A percentile compares a stretch with the other conserved stretches of the same genome.
These are phyloP conservation scores for Syngnathus typhle DNA, from an alignment of 2,113 vertebrate genomes.

Conservation along the genomic window DNA sequence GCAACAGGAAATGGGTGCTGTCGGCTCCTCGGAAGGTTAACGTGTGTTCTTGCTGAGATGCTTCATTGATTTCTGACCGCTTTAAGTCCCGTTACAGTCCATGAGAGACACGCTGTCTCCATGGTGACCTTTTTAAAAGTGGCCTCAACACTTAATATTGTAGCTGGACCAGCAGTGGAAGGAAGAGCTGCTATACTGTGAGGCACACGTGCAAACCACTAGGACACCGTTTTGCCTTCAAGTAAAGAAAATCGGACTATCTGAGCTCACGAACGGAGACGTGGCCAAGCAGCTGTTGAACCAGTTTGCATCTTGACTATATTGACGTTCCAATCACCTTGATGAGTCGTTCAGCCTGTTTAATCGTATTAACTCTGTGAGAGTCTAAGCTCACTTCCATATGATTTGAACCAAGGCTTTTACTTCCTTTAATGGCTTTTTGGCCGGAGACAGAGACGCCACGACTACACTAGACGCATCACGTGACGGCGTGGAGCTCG, in stretches of 20 bases:
- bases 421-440: slow-evolving; percentile 19
- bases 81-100: slow-evolving; percentile 35
- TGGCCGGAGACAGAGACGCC: slow-evolving; percentile 23
- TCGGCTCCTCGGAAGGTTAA: slow-evolving; percentile 33
- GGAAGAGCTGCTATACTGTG: background rate
- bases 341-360: background rate
- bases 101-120: slow-evolving; percentile 21
- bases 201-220: background rate
- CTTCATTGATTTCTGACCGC: slow-evolving; percentile 48
- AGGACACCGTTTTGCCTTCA: background rate
- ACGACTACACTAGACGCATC: slow-evolving; percentile 20
- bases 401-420: slow-evolving; percentile 24
- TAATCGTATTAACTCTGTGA: background rate
- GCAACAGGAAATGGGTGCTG: slow-evolving; percentile 21
- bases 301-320: slow-evolving; percentile 12
- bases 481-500: slow-evolving; percentile 18
- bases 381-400: background rate
- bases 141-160: slow-evolving; percentile 13
- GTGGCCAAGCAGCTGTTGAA: slow-evolving; percentile 8
- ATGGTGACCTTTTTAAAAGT: slow-evolving; percentile 25
- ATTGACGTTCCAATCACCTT: background rate
- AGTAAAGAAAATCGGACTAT: slow-evolving; percentile 3
- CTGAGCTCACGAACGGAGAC: slow-evolving; percentile 11
- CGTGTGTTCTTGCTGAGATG: slow-evolving; percentile 37
- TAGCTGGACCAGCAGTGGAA: background rate